Conservation (phyloP, 92 coral and sea anemone species). For the Galaxea fascicularis region DNA sequence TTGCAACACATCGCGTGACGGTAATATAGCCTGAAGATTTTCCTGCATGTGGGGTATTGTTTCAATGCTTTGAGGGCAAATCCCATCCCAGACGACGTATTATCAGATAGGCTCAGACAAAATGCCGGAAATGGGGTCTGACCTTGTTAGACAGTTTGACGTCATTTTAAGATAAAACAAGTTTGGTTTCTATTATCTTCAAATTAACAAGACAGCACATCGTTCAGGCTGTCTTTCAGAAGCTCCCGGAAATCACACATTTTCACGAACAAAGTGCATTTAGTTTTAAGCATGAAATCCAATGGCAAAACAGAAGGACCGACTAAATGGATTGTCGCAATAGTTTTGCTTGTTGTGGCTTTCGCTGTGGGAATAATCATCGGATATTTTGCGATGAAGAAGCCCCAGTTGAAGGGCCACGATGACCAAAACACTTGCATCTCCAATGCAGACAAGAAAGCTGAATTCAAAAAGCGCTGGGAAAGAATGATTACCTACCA, state of each 20-base stretch:
- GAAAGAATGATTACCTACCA: not conserved
- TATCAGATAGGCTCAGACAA: too few species aligned
- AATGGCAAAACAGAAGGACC: not conserved
- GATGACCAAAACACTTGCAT: not conserved
- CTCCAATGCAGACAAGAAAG: not conserved
- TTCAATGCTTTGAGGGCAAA: too few species aligned
- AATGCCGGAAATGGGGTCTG: too few species aligned
- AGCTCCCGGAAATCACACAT: not conserved
- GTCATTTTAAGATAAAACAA: too few species aligned
- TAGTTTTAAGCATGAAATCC: not conserved
- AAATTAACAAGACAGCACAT: too few species aligned
- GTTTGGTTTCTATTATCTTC: too few species aligned
- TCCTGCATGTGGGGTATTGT: too few species aligned
- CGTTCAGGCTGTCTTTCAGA: too few species aligned
- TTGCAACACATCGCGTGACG: too few species aligned
- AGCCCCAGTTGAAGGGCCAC: not conserved
- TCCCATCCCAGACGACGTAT: too few species aligned
- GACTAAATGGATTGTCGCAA: not conserved
- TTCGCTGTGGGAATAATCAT: conserved; percentile 18
- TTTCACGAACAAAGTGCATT: not conserved
- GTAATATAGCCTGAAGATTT: too few species aligned
- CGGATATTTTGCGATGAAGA: conserved; percentile 5
- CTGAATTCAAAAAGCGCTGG: not conserved
- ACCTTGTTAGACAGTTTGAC: too few species aligned
- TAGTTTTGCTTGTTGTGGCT: not conserved